Evolutionary conservation across 2,113 vertebrate species (phyloP), one percentile per base, ranked within the genome.

Genomic region (Oreochromis tanganicae): DNA sequence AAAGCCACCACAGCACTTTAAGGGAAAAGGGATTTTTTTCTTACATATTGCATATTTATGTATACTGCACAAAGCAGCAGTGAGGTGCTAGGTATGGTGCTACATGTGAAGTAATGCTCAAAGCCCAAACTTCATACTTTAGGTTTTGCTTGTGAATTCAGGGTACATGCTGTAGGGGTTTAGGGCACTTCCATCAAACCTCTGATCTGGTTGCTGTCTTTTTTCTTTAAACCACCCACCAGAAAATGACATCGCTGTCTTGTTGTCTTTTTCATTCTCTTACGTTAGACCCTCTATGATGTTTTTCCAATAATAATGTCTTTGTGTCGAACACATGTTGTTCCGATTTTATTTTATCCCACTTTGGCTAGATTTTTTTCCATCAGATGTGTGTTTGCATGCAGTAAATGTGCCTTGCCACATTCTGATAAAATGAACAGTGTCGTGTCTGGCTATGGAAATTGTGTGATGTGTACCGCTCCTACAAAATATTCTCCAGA

Each of bases 301-400:
- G 91, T 92, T 92, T 92, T 90, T 90, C 85, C 54, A 90, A 89
- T 87, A 94, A 59, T 80, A 81, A 87, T 61, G 16, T 88, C 71
- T 93, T 93, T 93, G 85, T 92, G 91, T 91, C 13, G 61, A 88
- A 82, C 89, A 91, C 96, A 97, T 97, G 91, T 96, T 98, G 96
- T 97, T 97, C 93, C 95, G 73, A 97, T 98, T 97, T 97, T 93
- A 84, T 95, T 96, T 95, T 94, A 96, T 95, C 95, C 96, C 92
- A 93, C 93, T 95, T 92, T 78, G 50, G 55, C 95, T 94, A 94
- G 92, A 94, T 97, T 95, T 97, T 95, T 94, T 55, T 50, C 36
- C 90, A 94, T 92, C 94, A 91, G 91, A 81, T 87, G 61, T 90
- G 78, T 91, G 71, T 90, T 87, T 92, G 87, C 83, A 86, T 46